A percentile compares a stretch with the other conserved stretches of the same genome.
These are phyloP conservation scores for Gorsachius magnificus DNA, from an alignment of 2,797 vertebrate species.

Conservation along the genomic window DNA sequence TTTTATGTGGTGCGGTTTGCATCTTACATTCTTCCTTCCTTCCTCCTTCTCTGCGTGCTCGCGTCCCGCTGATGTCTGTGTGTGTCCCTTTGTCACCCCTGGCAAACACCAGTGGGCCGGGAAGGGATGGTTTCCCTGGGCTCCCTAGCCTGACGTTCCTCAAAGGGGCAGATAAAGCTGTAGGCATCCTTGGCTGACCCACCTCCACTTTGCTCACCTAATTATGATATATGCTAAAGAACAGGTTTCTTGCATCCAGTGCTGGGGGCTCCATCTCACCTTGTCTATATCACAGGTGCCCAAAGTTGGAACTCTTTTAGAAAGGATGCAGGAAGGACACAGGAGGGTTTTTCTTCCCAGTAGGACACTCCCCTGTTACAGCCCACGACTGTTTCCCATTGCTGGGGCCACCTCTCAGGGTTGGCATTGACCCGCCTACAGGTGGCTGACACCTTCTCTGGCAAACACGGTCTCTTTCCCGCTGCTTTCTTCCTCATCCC, in stretches of 20 bases:
- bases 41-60: not conserved
- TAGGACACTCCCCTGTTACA: not conserved
- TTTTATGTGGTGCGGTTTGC: not conserved
- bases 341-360: not conserved
- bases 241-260: not conserved
- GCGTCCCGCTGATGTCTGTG: not conserved
- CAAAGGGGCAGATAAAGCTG: not conserved
- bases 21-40: conserved; percentile 24
- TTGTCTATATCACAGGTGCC: not conserved
- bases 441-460: not conserved
- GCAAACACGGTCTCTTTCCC: not conserved
- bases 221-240: not conserved
- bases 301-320: not conserved
- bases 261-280: not conserved
- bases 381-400: rapidly evolving
- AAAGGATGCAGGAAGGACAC: not conserved
- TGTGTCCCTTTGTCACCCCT: conserved; percentile 31
- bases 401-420: not conserved
- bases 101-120: not conserved
- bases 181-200: not conserved
- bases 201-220: not conserved
- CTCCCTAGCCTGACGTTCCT: not conserved
- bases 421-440: not conserved
- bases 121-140: not conserved
- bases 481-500: not conserved